Evolutionary conservation across 1,140 invertebrate species (phyloP), one percentile per base, ranked within the genome.

Genomic region (Hypothenemus hampei): DNA sequence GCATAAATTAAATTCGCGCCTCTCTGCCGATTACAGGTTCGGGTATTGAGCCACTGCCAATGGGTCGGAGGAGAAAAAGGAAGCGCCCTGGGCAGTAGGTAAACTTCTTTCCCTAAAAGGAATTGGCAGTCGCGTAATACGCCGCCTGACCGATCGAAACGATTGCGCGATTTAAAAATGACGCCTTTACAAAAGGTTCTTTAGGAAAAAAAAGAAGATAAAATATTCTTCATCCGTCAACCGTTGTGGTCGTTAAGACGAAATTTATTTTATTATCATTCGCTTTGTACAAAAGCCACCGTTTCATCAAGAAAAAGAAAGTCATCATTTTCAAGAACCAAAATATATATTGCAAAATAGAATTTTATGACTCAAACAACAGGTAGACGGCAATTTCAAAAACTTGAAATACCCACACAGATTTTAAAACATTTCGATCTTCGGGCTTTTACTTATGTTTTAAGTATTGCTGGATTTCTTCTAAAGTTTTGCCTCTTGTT

Each of bases 31-130:
- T 51, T 39, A 35, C 41, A 46, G 37, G 46, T 50, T 51, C 43
- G 48, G 44, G 48, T 47, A 48, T 44, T 43, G 52, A 55, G 41
- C 51, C 51, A 57, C 39, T n/a, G n/a, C n/a, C n/a, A 26, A 41
- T 26, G 36, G 36, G 23, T 19, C 22, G 44, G 23, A 44, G 47
- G 46, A 44, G 37, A 22, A 49, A 49, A 49, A 49, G 47, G 47
- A 39, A 49, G 33, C 47, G 47, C 50, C 57, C 43, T n/a, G 18
- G 49, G 49, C 49, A 59, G 57, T 59, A 59, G 57, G 57, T 54
- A 54, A 59, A 59, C 57, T 45, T 53, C 50, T 59, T 59, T 47
- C 57, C 57, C 50, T 59, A 59, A 43, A 59, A 53, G 57, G 57
- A 52, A 29, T 49, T 46, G 26, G 35, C 44, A 35, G 35, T 51